Base-by-base conservation (phyloP, 2,797 vertebrate species). In the Parauchenoglanis ngamensis region DNA sequence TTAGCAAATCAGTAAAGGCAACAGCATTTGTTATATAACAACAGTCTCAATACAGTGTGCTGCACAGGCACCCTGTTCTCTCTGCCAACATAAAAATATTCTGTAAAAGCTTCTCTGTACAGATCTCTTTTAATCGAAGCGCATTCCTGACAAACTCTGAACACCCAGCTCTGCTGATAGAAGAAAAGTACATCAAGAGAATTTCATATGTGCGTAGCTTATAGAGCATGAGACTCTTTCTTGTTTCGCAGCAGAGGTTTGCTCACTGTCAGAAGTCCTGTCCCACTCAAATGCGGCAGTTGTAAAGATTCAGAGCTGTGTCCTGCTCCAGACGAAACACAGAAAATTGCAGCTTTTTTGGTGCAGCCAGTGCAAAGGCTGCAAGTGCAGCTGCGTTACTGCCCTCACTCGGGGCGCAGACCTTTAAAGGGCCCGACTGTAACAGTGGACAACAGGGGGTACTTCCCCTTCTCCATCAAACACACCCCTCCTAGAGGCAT, bases 1-100 rank as follows among this genome's bases (percentile, higher is more conserved):
- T 89, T 86, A 56, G 57, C 85, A 90, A 89, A 86, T 85, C 49
- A 76, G 80, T 84, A 59, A 85, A 84, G 86, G 73, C 80, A 88
- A 57, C 76, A 78, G 68, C 76, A 79, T 85, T 54, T 19, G 78
- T 56, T 28, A 76, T 10, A 85, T 54, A 85, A 88, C 46, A 78
- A 56, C 77, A 40, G 83, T 88, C 70, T 88, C 35, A n/a, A 56
- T 63, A 82, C 44, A 40, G 49, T 35, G 40, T 40, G 31, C 57
- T 83, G 17, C 72, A 35, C 40, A 61, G 44, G 23, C 81, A 78
- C 56, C 7, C 80, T n/a, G 57, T 44, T 28, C 49, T 70, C n/a
- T 77, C 78, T 56, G 61, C 17, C 52, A 25, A 25, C 61, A 82
- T 56, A n/a, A 73, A 80, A 63, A 72, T 40, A 73, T 19, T 49